Evolutionary conservation across 2,113 vertebrate genomes (phyloP).

Genomic region (Cyanoramphus novaezelandiae): DNA sequence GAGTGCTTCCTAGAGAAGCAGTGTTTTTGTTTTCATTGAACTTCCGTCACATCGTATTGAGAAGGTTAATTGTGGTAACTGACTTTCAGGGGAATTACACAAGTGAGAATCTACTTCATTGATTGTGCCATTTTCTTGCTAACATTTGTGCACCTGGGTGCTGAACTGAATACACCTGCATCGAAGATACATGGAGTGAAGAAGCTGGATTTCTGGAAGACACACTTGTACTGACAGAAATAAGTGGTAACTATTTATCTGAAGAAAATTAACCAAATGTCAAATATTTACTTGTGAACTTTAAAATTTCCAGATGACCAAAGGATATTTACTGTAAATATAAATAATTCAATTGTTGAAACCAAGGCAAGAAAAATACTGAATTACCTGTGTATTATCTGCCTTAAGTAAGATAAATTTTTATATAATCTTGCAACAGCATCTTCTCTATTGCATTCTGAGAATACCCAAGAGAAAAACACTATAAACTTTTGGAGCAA

Average conservation of each 20-base stretch:
- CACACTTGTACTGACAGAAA: not conserved
- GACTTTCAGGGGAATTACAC: not conserved
- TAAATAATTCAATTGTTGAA: not conserved
- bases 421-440: not conserved
- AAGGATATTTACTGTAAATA: not conserved
- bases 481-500: not conserved
- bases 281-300: not conserved
- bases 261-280: not conserved
- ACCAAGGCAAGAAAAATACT: not conserved
- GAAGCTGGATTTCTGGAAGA: not conserved
- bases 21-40: constrained; percentile 46
- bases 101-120: not conserved
- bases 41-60: not conserved
- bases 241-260: not conserved
- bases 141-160: not conserved
- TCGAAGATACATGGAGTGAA: not conserved
- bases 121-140: not conserved
- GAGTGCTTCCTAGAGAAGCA: not conserved
- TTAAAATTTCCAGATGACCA: not conserved
- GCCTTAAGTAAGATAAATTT: not conserved
- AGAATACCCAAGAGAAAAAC: not conserved
- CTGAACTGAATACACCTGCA: not conserved
- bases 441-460: not conserved
- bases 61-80: constrained; percentile 41
- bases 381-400: not conserved